A percentile compares a stretch with the other conserved stretches of the same genome.
Evolutionary conservation across 2,113 vertebrate genomes (phyloP).

Genomic region (Hydrochoerus hydrochaeris): DNA sequence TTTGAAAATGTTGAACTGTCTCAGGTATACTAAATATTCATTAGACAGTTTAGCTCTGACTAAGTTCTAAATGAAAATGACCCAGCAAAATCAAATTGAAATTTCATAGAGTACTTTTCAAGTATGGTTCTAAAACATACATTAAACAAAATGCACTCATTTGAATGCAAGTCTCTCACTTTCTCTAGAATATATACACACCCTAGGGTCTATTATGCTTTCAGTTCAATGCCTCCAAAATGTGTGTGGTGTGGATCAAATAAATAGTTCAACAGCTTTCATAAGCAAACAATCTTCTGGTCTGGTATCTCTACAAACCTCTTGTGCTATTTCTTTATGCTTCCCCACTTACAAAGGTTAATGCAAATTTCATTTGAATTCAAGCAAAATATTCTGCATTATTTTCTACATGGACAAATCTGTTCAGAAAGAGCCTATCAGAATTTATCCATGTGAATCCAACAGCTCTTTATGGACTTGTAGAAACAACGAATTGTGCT

Average conservation of each 20-base stretch:
- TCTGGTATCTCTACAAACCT: constrained; percentile 77
- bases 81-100: constrained; percentile 82
- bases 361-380: constrained; percentile 79
- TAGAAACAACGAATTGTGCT: constrained; percentile 62
- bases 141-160: constrained; percentile 83
- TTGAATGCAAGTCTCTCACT: constrained; percentile 79
- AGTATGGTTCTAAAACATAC: constrained; percentile 80
- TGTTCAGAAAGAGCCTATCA: constrained; percentile 69
- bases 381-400: constrained; percentile 74
- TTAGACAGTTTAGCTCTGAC: constrained; percentile 80
- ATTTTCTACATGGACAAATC: constrained; percentile 74
- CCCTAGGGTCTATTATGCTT: constrained; percentile 80
- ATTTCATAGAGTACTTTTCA: constrained; percentile 81
- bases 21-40: constrained; percentile 83
- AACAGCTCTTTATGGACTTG: constrained; percentile 67
- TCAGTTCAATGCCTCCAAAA: constrained; percentile 79
- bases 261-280: constrained; percentile 83
- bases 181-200: constrained; percentile 75
- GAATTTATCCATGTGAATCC: constrained; percentile 74
- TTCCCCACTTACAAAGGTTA: constrained; percentile 81
- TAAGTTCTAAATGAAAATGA: constrained; percentile 84
- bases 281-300: constrained; percentile 81
- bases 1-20: constrained; percentile 77
- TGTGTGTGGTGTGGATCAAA: constrained; percentile 81
- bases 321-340: constrained; percentile 78